These are phyloP conservation scores for Fringilla coelebs DNA, from an alignment of 2,797 vertebrate genomes.

Conservation along the genomic window DNA sequence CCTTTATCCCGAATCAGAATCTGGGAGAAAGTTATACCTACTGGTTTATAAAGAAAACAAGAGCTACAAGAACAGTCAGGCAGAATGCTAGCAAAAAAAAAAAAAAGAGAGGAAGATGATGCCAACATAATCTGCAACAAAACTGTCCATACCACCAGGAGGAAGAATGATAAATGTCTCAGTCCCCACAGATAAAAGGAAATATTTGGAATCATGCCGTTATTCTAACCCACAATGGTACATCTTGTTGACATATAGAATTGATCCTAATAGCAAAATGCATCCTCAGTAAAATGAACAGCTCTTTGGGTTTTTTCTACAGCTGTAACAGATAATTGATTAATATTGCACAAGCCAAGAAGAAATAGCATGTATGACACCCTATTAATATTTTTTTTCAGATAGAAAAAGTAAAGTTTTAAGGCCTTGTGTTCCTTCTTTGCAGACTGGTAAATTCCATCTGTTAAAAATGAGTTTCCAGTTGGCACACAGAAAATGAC, in stretches of 20 bases:
- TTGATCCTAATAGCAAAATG: not conserved
- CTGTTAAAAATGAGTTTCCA: conserved; percentile 67
- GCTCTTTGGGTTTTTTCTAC: not conserved
- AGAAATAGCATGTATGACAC: not conserved
- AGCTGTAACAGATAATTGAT: not conserved
- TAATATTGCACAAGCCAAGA: not conserved
- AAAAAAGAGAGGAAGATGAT: not conserved
- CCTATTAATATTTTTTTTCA: not conserved
- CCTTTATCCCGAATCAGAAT: not conserved
- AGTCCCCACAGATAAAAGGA: not conserved
- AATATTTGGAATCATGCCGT: not conserved
- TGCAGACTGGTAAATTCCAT: conserved; percentile 46
- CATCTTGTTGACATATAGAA: not conserved
- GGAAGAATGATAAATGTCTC: not conserved
- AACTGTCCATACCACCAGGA: not conserved
- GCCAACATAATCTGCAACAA: not conserved
- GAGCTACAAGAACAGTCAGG: not conserved
- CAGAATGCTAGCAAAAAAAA: not conserved
- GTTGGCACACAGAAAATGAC: conserved; percentile 61
- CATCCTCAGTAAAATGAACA: not conserved
- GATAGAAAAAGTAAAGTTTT: conserved; percentile 27
- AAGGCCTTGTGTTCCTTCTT: not conserved
- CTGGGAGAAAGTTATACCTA: not conserved
- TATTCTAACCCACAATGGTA: not conserved
- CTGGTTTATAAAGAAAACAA: not conserved